Base-by-base conservation (phyloP, 2,797 vertebrate genomes). In the Botia kubotai region DNA sequence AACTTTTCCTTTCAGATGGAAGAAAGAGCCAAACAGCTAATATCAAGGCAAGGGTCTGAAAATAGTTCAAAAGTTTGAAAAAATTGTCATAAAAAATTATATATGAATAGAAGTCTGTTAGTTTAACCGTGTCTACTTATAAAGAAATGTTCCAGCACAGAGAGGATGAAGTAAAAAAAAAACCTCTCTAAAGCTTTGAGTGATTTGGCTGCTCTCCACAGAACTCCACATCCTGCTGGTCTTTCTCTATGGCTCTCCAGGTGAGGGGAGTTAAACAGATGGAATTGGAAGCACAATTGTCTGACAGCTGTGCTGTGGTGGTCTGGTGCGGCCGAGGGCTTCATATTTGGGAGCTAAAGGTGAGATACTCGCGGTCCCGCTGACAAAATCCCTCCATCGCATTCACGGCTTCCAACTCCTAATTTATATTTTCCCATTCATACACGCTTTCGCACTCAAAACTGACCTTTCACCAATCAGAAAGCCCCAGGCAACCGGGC, bases 351-450 rank as follows among this genome's bases (percentile, higher is more conserved):
- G 60, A 67, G 58, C 60, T 74, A 67, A 80, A 73, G 78, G 70
- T 68, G 62, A 74, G 78, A 2, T 12, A 67, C 10, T 29, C 1
- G 11, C 23, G 57, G 23, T 58, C 50, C 78, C 17, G 50, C 78
- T 73, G 78, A 21, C 46, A 73, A 74, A 66, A 58, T 52, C 70
- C 62, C 63, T 57, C 70, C 21, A 21, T 16, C 7, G 3, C 70
- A 80, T 73, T 73, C 60, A 80, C 50, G 52, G 50, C 69, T 79
- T 72, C 69, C 19, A 23, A 48, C 70, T 73, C 78, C 36, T 80
- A 66, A 80, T 80, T 80, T 67, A 57, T 55, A 80, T 80, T 80
- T 80, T 67, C 62, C 71, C 57, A 80, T 80, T 80, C 70, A 80
- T 50, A 4, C 14, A 0, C 2, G 4, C 67, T 33, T 78, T 26